Conservation (phyloP, 2,888 invertebrate species). For the Pachycephus smyrnensis region DNA sequence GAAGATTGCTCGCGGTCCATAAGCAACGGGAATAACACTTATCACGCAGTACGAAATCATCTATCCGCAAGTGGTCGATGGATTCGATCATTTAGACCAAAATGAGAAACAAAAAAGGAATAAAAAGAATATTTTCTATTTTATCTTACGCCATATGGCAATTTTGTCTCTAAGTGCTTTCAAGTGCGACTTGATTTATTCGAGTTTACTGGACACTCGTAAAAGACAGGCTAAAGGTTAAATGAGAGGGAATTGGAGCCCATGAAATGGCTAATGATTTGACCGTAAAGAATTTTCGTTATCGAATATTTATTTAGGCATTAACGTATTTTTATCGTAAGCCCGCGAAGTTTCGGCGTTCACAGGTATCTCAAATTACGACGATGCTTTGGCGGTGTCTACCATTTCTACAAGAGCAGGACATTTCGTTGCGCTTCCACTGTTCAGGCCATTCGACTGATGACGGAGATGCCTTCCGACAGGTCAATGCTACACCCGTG, state of each 20-base stretch:
- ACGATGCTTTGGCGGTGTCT: neutral
- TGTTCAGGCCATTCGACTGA: constrained; percentile 22
- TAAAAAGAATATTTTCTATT: neutral
- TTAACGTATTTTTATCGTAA: neutral
- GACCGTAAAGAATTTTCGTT: neutral
- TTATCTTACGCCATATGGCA: too few species aligned
- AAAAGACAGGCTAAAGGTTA: neutral
- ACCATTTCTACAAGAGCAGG: neutral
- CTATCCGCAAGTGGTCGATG: too few species aligned
- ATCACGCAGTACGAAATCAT: too few species aligned
- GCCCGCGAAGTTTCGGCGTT: neutral
- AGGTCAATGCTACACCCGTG: neutral
- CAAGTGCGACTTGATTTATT: neutral
- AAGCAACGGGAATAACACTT: too few species aligned
- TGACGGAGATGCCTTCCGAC: neutral
- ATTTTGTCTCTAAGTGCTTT: too few species aligned
- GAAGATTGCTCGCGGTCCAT: neutral
- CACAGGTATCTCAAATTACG: neutral
- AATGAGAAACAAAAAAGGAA: constrained; percentile 5
- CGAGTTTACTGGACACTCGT: neutral
- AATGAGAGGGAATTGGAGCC: neutral
- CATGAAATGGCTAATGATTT: neutral
- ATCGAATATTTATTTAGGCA: neutral
- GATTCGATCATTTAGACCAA: neutral
- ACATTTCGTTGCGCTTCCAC: constrained; percentile 1